Percentiles rank a stretch among this genome's conserved stretches.
phyloP scores from a whole-genome alignment of 2,797 vertebrate species.

The Bucorvus abyssinicus region DNA sequence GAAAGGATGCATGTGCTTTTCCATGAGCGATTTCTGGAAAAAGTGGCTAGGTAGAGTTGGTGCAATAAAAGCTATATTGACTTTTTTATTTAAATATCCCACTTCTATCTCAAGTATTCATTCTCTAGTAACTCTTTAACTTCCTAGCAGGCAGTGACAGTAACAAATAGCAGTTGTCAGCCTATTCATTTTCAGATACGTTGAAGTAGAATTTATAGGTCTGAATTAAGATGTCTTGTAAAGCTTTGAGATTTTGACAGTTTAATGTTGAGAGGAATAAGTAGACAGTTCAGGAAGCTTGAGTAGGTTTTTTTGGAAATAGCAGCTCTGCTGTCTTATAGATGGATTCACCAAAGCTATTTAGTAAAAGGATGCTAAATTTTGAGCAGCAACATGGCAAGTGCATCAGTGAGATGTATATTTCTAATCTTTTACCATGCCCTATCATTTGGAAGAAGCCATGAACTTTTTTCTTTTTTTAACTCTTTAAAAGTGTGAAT shows the following conservation, averaged over 20 bases:
- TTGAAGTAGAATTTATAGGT: background rate
- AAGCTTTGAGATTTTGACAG: slow-evolving; percentile 25
- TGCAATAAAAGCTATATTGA: background rate
- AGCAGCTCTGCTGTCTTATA: background rate
- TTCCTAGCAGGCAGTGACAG: background rate
- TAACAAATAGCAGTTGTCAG: background rate
- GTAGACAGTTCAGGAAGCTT: background rate
- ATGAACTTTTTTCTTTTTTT: background rate
- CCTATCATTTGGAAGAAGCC: background rate
- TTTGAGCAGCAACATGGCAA: background rate
- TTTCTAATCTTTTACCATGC: background rate
- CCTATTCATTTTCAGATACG: background rate
- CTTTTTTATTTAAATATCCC: background rate
- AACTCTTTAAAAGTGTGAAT: background rate
- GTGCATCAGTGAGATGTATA: background rate
- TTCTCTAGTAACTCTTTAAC: background rate
- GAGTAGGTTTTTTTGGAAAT: background rate
- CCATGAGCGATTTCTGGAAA: background rate
- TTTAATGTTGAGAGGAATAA: background rate
- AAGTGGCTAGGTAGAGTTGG: background rate
- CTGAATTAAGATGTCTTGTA: background rate
- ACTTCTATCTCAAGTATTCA: background rate
- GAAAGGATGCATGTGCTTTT: background rate
- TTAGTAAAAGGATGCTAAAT: background rate
- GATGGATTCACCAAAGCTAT: background rate